Percentiles rank a stretch among this genome's conserved stretches.
These are phyloP conservation scores for Metaphire vulgaris DNA, from an alignment of 1,140 invertebrate species.

Conservation along the genomic window DNA sequence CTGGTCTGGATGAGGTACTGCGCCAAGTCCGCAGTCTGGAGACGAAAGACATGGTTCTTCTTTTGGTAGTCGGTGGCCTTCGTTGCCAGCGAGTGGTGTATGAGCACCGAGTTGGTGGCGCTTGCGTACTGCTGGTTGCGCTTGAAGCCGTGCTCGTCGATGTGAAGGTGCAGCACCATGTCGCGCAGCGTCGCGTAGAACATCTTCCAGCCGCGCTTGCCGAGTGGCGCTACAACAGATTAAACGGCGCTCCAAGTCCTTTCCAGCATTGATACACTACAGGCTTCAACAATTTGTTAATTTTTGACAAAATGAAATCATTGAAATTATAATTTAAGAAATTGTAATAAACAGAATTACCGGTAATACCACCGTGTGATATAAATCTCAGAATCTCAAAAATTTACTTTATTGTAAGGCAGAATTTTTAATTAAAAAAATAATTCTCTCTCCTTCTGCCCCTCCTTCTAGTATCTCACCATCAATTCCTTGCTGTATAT, in stretches of 20 bases:
- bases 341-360: background rate
- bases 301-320: background rate
- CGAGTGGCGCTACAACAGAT: constrained; percentile 73
- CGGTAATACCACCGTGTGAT: background rate
- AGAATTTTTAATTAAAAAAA: no score
- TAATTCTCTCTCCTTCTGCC: no score
- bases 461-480: no score
- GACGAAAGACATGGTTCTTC: constrained; percentile 90
- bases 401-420: background rate
- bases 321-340: background rate
- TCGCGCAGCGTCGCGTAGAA: constrained; percentile 92
- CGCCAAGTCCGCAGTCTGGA: constrained; percentile 90
- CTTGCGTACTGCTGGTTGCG: constrained; percentile 61
- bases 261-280: background rate
- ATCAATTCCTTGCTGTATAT: no score
- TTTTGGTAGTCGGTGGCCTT: constrained; percentile 94
- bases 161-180: constrained; percentile 90
- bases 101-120: constrained; percentile 68
- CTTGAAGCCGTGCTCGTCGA: constrained; percentile 84
- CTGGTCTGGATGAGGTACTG: constrained; percentile 96
- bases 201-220: constrained; percentile 98
- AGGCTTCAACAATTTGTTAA: background rate
- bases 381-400: background rate
- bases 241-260: background rate
- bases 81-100: constrained; percentile 90